Percentiles rank a stretch among this genome's conserved stretches.
These are phyloP conservation scores for Drosophila albomicans DNA, from an alignment of 1,140 invertebrate genomes.

Conservation along the genomic window DNA sequence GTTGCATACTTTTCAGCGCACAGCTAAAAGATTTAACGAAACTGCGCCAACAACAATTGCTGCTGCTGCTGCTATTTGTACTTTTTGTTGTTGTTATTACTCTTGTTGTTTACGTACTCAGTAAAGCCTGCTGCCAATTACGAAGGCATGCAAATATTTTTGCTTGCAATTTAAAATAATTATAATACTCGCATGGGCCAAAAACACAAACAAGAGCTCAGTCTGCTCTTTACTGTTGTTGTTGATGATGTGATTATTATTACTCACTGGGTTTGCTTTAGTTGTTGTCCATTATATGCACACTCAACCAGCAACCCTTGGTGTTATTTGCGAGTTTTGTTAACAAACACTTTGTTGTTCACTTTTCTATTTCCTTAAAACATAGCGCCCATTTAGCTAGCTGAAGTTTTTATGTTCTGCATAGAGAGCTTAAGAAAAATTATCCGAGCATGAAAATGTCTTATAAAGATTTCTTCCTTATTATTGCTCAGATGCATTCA, in stretches of 20 bases:
- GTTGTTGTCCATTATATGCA: constrained; percentile 17
- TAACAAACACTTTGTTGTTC: constrained; percentile 46
- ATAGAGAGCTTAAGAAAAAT: constrained; percentile 19
- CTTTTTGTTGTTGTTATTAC: constrained; percentile 11
- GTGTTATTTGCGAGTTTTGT: constrained; percentile 20
- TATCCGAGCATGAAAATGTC: constrained; percentile 11
- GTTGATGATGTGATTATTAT: constrained; percentile 15
- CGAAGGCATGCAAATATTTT: constrained; percentile 61
- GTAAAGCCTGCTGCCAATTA: constrained; percentile 65
- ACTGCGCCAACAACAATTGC: constrained; percentile 38
- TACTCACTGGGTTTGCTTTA: constrained; percentile 18
- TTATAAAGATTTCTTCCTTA: constrained; percentile 7
- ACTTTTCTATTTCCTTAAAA: constrained; percentile 37
- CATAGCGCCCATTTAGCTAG: background rate
- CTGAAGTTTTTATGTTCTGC: background rate
- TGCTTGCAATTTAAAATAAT: constrained; percentile 74
- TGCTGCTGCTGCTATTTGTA: constrained; percentile 4
- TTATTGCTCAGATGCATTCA: background rate
- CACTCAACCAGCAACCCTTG: constrained; percentile 4
- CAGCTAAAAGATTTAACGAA: constrained; percentile 57
- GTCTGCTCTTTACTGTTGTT: background rate
- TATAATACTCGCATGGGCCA: constrained; percentile 42
- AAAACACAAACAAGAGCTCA: constrained; percentile 13
- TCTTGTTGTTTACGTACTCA: constrained; percentile 36
- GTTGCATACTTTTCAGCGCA: constrained; percentile 34